These are phyloP conservation scores for Anableps anableps DNA, from an alignment of 2,797 vertebrate genomes.

Conservation along the genomic window DNA sequence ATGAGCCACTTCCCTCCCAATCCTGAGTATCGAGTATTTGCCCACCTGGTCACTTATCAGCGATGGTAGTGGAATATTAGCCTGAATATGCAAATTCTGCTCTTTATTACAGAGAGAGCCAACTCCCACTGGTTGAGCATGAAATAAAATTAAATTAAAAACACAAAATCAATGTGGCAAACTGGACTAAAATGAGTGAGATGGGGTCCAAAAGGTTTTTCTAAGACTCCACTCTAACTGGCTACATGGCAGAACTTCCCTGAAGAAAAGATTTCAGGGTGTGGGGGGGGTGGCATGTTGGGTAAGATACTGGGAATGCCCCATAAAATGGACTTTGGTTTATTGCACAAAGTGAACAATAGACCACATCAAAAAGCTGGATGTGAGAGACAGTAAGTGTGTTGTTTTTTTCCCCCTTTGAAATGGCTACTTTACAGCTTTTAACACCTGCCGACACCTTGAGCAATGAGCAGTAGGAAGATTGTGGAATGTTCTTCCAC, in stretches of 20 bases:
- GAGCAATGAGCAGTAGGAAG: slow-evolving; percentile 34
- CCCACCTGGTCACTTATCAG: slow-evolving; percentile 73
- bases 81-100: slow-evolving; percentile 80
- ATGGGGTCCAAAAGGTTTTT: not conserved
- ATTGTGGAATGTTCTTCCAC: not conserved
- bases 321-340: slow-evolving; percentile 78
- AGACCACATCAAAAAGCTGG: slow-evolving; percentile 60
- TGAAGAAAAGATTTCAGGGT: not conserved
- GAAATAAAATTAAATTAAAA: slow-evolving; percentile 9
- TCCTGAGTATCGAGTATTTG: slow-evolving; percentile 58
- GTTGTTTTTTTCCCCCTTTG: slow-evolving; percentile 35
- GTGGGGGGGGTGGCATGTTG: not conserved
- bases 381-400: slow-evolving; percentile 3
- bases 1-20: not conserved
- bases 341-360: slow-evolving; percentile 50
- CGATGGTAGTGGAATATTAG: slow-evolving; percentile 76
- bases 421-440: slow-evolving; percentile 66
- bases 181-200: not conserved
- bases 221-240: not conserved
- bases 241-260: too few relatives aligned
- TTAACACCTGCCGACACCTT: slow-evolving; percentile 71
- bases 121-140: slow-evolving; percentile 37
- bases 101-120: slow-evolving; percentile 34
- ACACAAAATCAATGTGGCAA: not conserved
- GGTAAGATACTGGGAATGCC: slow-evolving; percentile 60